These are phyloP conservation scores for Caradrina kadenii DNA, from an alignment of 2,888 invertebrate genomes.

Conservation along the genomic window DNA sequence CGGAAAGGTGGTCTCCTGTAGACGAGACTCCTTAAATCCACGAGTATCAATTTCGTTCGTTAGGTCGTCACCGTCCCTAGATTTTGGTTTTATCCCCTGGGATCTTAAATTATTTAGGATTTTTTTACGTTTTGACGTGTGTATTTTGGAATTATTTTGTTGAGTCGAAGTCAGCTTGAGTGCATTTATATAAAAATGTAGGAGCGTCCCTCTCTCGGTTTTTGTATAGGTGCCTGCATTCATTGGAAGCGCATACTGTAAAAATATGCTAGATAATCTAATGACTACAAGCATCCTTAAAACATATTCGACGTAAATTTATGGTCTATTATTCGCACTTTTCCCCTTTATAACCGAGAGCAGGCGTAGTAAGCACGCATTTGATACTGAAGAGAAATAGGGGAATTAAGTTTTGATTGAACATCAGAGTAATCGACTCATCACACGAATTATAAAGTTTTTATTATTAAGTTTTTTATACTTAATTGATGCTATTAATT, in stretches of 20 bases:
- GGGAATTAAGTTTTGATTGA: constrained; percentile 31
- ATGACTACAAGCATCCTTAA: constrained; percentile 1
- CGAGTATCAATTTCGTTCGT: constrained; percentile 15
- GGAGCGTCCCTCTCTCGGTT: constrained; percentile 44
- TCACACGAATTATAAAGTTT: constrained; percentile 58
- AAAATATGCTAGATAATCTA: neutral
- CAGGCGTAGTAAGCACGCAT: constrained; percentile 44
- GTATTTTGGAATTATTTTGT: constrained; percentile 76
- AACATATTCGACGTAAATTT: neutral
- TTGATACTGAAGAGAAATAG: constrained; percentile 29
- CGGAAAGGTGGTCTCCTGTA: constrained; percentile 95
- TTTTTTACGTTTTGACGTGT: constrained; percentile 80
- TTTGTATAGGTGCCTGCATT: constrained; percentile 4
- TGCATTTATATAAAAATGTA: constrained; percentile 84
- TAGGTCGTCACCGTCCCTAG: constrained; percentile 34
- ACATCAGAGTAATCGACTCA: constrained; percentile 49
- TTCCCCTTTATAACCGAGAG: neutral
- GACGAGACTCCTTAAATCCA: constrained; percentile 35
- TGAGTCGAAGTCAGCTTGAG: constrained; percentile 72
- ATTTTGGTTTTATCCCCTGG: constrained; percentile 60
- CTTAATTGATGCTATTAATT: constrained; percentile 60
- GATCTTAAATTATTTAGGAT: constrained; percentile 65
- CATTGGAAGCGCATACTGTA: neutral
- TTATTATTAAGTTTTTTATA: constrained; percentile 53
- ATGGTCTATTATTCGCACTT: neutral